Percentiles rank a stretch among this genome's conserved stretches.
Conservation (phyloP, 2,113 vertebrate genomes). For the Dasyurus viverrinus region DNA sequence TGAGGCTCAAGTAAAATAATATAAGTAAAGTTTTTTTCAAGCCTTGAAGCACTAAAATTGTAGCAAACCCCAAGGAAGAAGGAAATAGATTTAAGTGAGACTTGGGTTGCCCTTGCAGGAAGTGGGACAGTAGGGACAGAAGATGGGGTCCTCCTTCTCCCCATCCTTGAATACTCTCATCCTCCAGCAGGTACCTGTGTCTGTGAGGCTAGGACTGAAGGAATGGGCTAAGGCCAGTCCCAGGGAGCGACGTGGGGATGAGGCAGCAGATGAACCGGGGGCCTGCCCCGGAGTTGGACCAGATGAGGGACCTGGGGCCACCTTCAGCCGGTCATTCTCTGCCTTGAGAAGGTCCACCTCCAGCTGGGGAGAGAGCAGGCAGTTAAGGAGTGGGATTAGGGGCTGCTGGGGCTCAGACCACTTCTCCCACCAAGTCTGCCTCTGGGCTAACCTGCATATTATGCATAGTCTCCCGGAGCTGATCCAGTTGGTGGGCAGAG, state of each 20-base stretch:
- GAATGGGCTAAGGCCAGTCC: constrained; percentile 91
- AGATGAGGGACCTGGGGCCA: constrained; percentile 84
- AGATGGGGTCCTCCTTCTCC: fast-evolving
- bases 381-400: not conserved
- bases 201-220: constrained; percentile 89
- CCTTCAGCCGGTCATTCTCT: constrained; percentile 95
- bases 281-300: constrained; percentile 86
- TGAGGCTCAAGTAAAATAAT: not conserved
- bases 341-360: constrained; percentile 95
- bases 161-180: not conserved
- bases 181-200: constrained; percentile 84
- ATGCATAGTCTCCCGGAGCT: constrained; percentile 96
- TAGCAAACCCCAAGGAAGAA: not conserved
- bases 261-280: constrained; percentile 85
- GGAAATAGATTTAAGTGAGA: not conserved
- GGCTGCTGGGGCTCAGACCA: not conserved
- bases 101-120: not conserved
- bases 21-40: not conserved
- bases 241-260: constrained; percentile 90
- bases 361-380: constrained; percentile 81
- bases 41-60: not conserved
- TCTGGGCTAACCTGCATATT: constrained; percentile 92
- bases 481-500: constrained; percentile 96
- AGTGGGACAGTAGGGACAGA: fast-evolving
- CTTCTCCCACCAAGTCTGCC: not conserved